phyloP scores from a whole-genome alignment of 2,888 invertebrate genomes.

The Aleiodes testaceus region DNA sequence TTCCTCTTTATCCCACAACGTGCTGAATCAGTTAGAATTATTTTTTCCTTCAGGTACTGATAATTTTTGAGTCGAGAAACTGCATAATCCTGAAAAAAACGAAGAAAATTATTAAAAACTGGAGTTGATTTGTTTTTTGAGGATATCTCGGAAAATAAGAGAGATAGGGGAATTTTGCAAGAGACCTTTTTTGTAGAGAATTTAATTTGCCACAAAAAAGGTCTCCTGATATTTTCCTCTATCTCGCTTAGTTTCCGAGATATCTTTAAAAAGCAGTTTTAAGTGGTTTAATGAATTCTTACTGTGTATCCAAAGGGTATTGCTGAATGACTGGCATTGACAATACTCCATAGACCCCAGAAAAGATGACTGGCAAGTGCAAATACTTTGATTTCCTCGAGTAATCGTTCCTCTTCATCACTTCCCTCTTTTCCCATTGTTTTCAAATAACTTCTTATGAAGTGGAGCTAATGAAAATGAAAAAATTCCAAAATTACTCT shows the following conservation, averaged over 20 bases:
- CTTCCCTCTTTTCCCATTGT: slow-evolving; percentile 71
- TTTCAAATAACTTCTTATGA: slow-evolving; percentile 71
- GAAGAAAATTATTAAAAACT: background rate
- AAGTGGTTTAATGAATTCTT: slow-evolving; percentile 68
- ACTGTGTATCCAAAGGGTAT: slow-evolving; percentile 98
- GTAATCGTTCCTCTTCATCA: slow-evolving; percentile 77
- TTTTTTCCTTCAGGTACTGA: slow-evolving; percentile 77
- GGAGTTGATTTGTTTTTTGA: too few species aligned
- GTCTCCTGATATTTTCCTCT: too few species aligned
- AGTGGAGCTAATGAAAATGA: slow-evolving; percentile 69
- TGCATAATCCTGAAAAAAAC: slow-evolving; percentile 78
- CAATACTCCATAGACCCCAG: slow-evolving; percentile 95
- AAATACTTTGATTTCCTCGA: slow-evolving; percentile 88
- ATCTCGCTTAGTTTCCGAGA: too few species aligned
- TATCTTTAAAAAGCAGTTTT: too few species aligned
- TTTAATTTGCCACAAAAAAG: too few species aligned
- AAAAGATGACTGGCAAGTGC: slow-evolving; percentile 92
- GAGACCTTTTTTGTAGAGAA: too few species aligned
- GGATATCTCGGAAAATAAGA: too few species aligned
- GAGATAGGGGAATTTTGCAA: too few species aligned
- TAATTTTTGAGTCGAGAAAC: slow-evolving; percentile 78
- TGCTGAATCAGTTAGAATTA: slow-evolving; percentile 55
- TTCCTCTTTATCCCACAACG: slow-evolving; percentile 54
- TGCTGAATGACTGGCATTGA: slow-evolving; percentile 89
- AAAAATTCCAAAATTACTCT: slow-evolving; percentile 36